Evolutionary conservation across 2,797 vertebrate species (phyloP).

Genomic region (Prionace glauca): DNA sequence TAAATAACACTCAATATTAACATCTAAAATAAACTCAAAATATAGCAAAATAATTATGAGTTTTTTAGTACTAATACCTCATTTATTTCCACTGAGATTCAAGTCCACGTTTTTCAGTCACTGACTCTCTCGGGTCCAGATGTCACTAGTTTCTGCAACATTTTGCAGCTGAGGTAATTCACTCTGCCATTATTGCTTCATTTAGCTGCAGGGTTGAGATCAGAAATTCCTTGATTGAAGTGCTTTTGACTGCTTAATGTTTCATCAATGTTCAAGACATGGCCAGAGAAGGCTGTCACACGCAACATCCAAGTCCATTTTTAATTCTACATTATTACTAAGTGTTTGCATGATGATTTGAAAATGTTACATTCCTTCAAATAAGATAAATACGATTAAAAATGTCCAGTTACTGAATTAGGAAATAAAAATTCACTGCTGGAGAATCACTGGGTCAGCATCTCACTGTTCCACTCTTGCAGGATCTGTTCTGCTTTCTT

Average conservation of each 20-base stretch:
- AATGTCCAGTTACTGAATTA: neutral
- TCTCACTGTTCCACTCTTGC: slow-evolving; percentile 60
- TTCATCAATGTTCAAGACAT: neutral
- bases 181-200: neutral
- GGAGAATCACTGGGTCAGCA: neutral
- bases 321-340: neutral
- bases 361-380: neutral
- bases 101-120: neutral
- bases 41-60: neutral
- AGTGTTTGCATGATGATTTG: neutral
- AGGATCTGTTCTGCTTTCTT: slow-evolving; percentile 73
- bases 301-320: neutral
- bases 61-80: neutral
- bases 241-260: neutral
- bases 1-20: too few species aligned
- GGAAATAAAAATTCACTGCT: neutral
- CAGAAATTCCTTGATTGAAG: neutral
- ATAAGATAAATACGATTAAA: neutral
- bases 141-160: neutral
- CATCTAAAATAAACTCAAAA: neutral
- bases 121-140: neutral
- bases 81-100: neutral
- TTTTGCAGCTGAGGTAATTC: neutral
- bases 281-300: neutral
- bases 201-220: neutral